These are phyloP conservation scores for Chrysemys picta DNA, from an alignment of 2,113 vertebrate species.

Conservation along the genomic window DNA sequence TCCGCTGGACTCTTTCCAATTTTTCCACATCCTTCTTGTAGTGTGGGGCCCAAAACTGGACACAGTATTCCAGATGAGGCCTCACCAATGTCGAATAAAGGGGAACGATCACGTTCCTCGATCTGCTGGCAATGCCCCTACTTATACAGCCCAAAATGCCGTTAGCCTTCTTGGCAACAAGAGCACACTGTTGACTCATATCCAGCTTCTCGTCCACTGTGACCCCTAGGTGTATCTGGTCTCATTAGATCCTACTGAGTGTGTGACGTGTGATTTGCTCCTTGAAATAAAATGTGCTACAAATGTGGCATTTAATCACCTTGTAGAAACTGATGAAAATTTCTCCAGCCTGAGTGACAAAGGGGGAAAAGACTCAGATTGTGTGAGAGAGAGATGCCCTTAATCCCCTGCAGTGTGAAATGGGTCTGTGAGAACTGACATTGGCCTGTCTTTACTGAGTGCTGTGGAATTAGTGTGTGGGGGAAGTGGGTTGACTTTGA, in stretches of 20 bases:
- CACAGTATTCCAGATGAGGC: too few relatives aligned
- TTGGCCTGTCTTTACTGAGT: neutral
- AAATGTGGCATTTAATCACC: neutral
- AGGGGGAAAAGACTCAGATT: neutral
- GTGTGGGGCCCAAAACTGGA: too few relatives aligned
- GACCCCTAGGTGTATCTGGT: fast-evolving
- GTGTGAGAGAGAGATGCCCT: neutral
- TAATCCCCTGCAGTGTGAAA: fast-evolving
- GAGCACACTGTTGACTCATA: too few relatives aligned
- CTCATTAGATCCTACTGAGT: fast-evolving
- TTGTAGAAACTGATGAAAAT: neutral
- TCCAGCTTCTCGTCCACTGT: too few relatives aligned
- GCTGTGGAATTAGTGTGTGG: fast-evolving
- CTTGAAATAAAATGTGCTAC: neutral
- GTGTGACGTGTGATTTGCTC: fast-evolving
- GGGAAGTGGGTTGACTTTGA: neutral
- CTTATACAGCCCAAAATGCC: too few relatives aligned
- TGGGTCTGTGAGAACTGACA: fast-evolving
- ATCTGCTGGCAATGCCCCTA: too few relatives aligned
- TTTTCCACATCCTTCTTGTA: too few relatives aligned
- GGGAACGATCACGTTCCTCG: too few relatives aligned
- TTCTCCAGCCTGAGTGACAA: fast-evolving
- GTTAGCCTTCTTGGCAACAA: too few relatives aligned
- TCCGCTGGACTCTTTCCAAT: too few relatives aligned
- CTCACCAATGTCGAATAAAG: too few relatives aligned